Percentiles rank a stretch among this genome's conserved stretches.
These are phyloP conservation scores for Tetramorium simillimum DNA, from an alignment of 1,140 invertebrate genomes.

Conservation along the genomic window DNA sequence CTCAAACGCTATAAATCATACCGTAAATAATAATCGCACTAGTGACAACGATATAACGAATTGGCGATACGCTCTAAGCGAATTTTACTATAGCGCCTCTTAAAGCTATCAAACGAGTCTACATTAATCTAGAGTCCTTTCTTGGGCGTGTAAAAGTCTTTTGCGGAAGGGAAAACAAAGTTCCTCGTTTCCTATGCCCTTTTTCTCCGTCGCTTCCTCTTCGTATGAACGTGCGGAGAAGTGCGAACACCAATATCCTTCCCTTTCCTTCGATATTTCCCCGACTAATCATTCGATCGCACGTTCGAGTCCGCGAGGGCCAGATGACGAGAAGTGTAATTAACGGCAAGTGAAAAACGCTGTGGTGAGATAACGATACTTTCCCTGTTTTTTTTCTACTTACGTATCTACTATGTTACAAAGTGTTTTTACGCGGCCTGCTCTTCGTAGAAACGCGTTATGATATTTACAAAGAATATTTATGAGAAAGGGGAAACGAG, in stretches of 20 bases:
- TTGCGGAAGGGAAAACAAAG: not conserved
- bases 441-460: conserved; percentile 60
- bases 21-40: conserved; percentile 42
- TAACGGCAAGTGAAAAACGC: conserved; percentile 39
- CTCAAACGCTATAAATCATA: conserved; percentile 64
- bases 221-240: conserved; percentile 34
- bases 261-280: not conserved
- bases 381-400: conserved; percentile 37
- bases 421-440: conserved; percentile 62
- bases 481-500: not conserved
- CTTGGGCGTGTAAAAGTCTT: conserved; percentile 52
- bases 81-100: conserved; percentile 61
- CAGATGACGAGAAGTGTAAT: conserved; percentile 51
- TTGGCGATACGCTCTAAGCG: conserved; percentile 55
- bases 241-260: not conserved
- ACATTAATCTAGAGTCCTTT: conserved; percentile 59
- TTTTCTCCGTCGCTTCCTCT: conserved; percentile 34
- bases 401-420: conserved; percentile 65
- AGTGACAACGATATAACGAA: conserved; percentile 63
- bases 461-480: conserved; percentile 67
- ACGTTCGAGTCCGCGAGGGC: conserved; percentile 62
- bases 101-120: conserved; percentile 67
- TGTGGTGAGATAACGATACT: conserved; percentile 60
- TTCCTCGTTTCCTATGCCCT: not conserved
- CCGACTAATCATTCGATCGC: conserved; percentile 21